Percentiles rank a stretch among this genome's conserved stretches.
These are phyloP conservation scores for Euzetes globulus DNA, from an alignment of 2,888 invertebrate genomes.

Conservation along the genomic window DNA sequence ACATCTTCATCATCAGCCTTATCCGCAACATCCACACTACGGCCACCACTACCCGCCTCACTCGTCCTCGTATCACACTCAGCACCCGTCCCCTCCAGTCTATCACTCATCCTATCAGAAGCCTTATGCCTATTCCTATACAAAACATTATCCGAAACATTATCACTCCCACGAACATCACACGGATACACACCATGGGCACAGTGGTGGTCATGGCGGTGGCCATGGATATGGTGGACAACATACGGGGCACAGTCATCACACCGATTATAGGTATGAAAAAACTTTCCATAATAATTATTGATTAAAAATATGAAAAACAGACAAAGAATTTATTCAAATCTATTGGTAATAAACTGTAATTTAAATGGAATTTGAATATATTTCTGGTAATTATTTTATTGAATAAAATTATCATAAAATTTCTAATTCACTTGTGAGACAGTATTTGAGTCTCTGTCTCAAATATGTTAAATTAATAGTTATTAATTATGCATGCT, in stretches of 20 bases:
- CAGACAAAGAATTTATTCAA: neutral
- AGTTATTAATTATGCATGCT: too few species aligned
- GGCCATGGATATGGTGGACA: constrained; percentile 14
- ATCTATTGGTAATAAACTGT: neutral
- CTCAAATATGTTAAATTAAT: too few species aligned
- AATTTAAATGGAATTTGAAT: too few species aligned
- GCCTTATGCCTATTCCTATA: neutral
- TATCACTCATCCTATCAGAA: neutral
- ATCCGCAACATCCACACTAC: too few species aligned
- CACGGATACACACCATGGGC: neutral
- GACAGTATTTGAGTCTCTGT: too few species aligned
- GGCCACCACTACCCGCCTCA: neutral
- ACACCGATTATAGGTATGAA: neutral
- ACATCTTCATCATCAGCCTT: neutral
- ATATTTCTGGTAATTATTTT: too few species aligned
- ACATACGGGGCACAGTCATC: neutral
- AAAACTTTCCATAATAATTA: neutral
- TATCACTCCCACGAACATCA: neutral
- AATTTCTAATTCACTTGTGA: too few species aligned
- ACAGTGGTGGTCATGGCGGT: neutral
- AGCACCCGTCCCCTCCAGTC: too few species aligned
- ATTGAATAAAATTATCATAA: too few species aligned
- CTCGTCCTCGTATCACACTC: neutral
- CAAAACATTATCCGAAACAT: neutral
- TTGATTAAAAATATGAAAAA: too few species aligned